phyloP scores from a whole-genome alignment of 2,113 vertebrate genomes.

The Anolis carolinensis region DNA sequence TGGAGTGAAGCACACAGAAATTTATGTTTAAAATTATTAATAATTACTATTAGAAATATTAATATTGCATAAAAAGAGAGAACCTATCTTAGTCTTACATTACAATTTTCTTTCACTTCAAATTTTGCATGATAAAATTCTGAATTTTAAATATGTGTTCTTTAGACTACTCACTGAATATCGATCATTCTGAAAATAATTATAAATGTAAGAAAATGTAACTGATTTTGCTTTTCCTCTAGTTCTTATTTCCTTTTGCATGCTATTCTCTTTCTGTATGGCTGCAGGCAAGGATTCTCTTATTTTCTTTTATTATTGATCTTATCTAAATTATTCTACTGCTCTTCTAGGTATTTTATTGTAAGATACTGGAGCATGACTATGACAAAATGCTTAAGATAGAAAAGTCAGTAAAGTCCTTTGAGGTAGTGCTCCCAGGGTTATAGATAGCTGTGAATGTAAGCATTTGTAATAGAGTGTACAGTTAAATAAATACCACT shows the following conservation, averaged over 20 bases:
- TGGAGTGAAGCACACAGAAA: slow-evolving; percentile 8
- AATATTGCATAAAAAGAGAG: too few relatives aligned
- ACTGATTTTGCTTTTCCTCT: neutral
- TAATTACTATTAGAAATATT: neutral
- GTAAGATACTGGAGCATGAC: too few relatives aligned
- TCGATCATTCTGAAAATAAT: neutral
- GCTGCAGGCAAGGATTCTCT: neutral
- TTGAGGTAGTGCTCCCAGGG: neutral
- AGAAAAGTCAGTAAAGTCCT: neutral
- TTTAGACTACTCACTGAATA: neutral
- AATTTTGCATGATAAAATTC: neutral
- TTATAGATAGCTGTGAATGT: neutral
- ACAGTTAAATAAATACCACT: neutral
- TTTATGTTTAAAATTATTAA: neutral
- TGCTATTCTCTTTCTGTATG: neutral
- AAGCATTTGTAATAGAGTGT: too few relatives aligned
- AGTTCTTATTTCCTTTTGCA: neutral
- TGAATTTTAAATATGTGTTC: neutral
- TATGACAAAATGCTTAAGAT: neutral
- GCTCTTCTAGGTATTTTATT: too few relatives aligned
- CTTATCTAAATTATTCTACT: neutral
- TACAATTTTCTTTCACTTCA: neutral
- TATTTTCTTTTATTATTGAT: neutral
- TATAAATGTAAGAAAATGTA: neutral
- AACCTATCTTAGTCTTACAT: too few relatives aligned